phyloP scores from a whole-genome alignment of 2,888 invertebrate species.

The Drosophila koepferae region DNA sequence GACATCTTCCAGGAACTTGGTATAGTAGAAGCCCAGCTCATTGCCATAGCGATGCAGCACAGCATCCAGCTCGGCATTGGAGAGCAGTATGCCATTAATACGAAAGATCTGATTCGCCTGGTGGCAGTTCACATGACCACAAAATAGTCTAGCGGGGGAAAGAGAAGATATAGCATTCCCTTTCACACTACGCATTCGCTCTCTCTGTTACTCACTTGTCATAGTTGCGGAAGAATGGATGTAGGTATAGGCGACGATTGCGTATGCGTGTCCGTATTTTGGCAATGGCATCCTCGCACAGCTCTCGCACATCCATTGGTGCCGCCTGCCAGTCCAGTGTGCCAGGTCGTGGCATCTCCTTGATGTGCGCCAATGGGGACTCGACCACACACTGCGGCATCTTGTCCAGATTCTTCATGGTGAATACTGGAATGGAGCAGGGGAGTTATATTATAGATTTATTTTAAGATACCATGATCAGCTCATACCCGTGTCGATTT shows the following conservation, averaged over 20 bases:
- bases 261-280: constrained; percentile 88
- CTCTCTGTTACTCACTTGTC: constrained; percentile 87
- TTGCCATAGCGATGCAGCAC: constrained; percentile 90
- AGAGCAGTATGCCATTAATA: constrained; percentile 88
- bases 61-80: constrained; percentile 89
- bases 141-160: constrained; percentile 87
- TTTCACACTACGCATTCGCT: not conserved
- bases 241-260: constrained; percentile 88
- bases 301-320: constrained; percentile 84
- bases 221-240: constrained; percentile 90
- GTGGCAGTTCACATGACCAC: constrained; percentile 90
- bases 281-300: constrained; percentile 88
- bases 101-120: constrained; percentile 90
- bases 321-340: constrained; percentile 86
- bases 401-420: constrained; percentile 89
- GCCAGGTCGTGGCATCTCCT: constrained; percentile 86
- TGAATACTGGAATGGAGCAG: constrained; percentile 86
- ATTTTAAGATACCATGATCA: not conserved
- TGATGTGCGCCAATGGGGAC: constrained; percentile 87
- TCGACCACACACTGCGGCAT: constrained; percentile 87
- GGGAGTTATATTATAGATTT: not conserved
- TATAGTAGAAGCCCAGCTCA: constrained; percentile 91
- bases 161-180: not conserved
- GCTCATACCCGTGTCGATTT: constrained; percentile 89
- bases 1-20: constrained; percentile 88